Evolutionary conservation across 2,797 vertebrate species (phyloP), one percentile per base, ranked within the genome.

Genomic region (Masticophis lateralis): DNA sequence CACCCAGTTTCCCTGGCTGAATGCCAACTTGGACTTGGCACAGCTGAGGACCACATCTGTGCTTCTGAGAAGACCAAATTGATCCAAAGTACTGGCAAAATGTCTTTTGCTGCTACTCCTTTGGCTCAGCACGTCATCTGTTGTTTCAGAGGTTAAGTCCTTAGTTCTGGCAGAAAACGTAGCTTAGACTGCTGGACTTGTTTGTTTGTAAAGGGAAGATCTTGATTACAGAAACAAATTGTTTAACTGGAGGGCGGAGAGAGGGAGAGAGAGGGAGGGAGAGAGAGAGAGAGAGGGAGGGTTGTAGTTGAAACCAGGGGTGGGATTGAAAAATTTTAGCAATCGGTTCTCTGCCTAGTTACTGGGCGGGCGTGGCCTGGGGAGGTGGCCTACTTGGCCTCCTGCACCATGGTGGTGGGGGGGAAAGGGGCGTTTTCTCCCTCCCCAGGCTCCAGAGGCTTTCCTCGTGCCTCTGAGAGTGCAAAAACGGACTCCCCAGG

Each of bases 71-170:
- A 22, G 27, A 66, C 13, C 25, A 61, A 56, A 83, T 83, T 47
- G 89, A 90, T 93, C 56, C 92, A 90, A 53, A 59, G 57, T 87
- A 59, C 69, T 90, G 60, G 92, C 89, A 90, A 32, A 37, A 28
- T 25, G 7, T 2, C 51, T 47, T 57, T 43, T 55, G 28, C n/a
- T 61, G 13, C 53, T 93, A 27, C 22, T 63, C 32, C 83, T 83
- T 61, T 47, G 37, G 57, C 51, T 90, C 74, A 53, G 27, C 28
- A 53, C 51, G 0, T 43, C 74, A 86, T 51, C 28, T 90, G 59
- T 56, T 61, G 57, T 86, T 86, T 90, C n/a, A 37, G 88, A 90
- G 25, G 13, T 32, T 66, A 5, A 55, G 87, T 43, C 55, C 57
- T 89, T 61, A 5, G 59, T 27, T 27, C 22, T 63, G 88, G 88